These are phyloP conservation scores for Atherinosoma microstoma DNA, from an alignment of 2,797 vertebrate species.

Conservation along the genomic window DNA sequence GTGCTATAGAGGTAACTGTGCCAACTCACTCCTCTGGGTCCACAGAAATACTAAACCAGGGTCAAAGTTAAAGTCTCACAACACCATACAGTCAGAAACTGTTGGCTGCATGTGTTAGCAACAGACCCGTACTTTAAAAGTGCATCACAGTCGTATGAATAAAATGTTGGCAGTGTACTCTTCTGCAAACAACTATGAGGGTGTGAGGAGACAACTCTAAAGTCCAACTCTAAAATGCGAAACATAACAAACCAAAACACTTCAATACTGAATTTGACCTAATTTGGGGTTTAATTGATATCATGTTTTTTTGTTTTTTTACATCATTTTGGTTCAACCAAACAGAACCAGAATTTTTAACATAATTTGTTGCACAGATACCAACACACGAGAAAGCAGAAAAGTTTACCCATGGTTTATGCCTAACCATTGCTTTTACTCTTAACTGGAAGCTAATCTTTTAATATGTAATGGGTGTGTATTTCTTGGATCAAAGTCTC, in stretches of 20 bases:
- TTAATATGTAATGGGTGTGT: conserved; percentile 14
- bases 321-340: not conserved
- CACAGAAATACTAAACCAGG: conserved; percentile 32
- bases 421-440: not conserved
- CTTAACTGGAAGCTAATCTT: not conserved
- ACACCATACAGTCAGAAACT: conserved; percentile 11
- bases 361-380: not conserved
- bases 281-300: too few species aligned
- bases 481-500: not conserved
- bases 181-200: not conserved
- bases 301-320: not conserved
- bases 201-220: not conserved
- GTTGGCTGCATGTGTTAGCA: not conserved
- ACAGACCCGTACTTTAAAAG: not conserved
- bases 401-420: not conserved
- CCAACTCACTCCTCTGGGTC: conserved; percentile 12
- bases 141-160: not conserved
- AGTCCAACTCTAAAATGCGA: not conserved
- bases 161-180: not conserved
- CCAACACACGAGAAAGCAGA: not conserved
- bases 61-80: conserved; percentile 27
- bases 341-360: not conserved
- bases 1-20: conserved; percentile 35
- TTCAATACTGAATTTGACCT: not conserved
- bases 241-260: not conserved